Evolutionary conservation across 1,140 invertebrate genomes (phyloP), one percentile per base, ranked within the genome.

Genomic region (Harpegnathos saltator): DNA sequence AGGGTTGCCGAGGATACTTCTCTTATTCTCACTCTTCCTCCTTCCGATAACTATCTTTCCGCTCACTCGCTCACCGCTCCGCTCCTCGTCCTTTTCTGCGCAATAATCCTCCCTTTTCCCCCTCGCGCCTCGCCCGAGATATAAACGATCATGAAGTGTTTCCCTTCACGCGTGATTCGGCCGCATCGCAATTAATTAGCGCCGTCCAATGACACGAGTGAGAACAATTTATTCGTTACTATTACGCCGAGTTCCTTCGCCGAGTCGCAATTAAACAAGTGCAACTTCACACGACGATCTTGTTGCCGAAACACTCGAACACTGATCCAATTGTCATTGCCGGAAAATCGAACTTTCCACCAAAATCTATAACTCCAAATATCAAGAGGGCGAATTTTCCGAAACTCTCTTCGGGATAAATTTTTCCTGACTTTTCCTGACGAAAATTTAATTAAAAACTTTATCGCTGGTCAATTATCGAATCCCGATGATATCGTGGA

Each of bases 1-100:
- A 78, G 63, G 33, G 63, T 65, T 78, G 74, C 50, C 62, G 74
- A 78, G 74, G 44, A 56, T 24, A 17, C 52, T 78, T 22, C 19
- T 68, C 48, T 69, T 29, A 19, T 22, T 56, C 48, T 56, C 50
- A 29, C 29, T 68, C 48, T 68, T 68, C 19, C 19, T 78, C 26
- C 15, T 11, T 17, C 11, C 63, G 75, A 78, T 69, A 66, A 52
- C 63, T 56, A 69, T 68, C 75, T 78, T 77, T 56, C 63, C 50
- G 33, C 33, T 56, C 38, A 9, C 7, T 9, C 38, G 3, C 7
- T 9, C n/a, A n/a, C 38, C 52, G 33, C 56, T 17, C 68, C 68
- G n/a, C 15, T 52, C 1, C 50, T 65, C 59, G n/a, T 12, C 52
- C 22, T 68, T 56, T 17, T 26, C 56, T 56, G 3, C 50, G 17